A percentile compares a stretch with the other conserved stretches of the same genome.
These are phyloP conservation scores for Erebia palarica DNA, from an alignment of 2,888 invertebrate genomes.

Conservation along the genomic window DNA sequence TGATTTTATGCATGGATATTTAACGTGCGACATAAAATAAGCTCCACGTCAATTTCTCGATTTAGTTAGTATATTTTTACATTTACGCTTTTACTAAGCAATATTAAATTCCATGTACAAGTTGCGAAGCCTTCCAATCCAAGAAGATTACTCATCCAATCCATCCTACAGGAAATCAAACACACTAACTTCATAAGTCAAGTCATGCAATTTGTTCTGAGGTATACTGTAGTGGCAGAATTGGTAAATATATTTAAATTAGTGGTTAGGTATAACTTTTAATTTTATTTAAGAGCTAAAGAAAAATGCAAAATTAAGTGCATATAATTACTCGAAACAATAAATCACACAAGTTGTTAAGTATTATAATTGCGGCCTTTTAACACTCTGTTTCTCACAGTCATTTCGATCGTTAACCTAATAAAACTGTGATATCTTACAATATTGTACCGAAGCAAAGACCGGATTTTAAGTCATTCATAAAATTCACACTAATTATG, in stretches of 20 bases:
- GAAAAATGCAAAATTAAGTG: neutral
- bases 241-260: too few species aligned
- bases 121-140: too few species aligned
- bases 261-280: neutral
- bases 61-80: too few species aligned
- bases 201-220: too few species aligned
- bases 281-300: neutral
- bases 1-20: too few species aligned
- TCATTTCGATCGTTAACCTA: conserved; percentile 26
- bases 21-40: too few species aligned
- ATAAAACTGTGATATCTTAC: conserved; percentile 7
- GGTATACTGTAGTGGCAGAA: too few species aligned
- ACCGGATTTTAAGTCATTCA: conserved; percentile 39
- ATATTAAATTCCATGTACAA: too few species aligned
- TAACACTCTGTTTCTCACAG: conserved; percentile 22
- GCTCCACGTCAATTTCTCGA: neutral
- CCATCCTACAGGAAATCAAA: too few species aligned
- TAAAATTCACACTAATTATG: conserved; percentile 55
- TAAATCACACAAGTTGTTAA: neutral
- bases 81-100: too few species aligned
- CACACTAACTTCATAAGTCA: too few species aligned
- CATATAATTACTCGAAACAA: neutral
- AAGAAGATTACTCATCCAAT: too few species aligned
- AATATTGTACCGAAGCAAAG: conserved; percentile 35
- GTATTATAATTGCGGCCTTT: neutral